phyloP scores from a whole-genome alignment of 1,140 invertebrate genomes.

The Leptestheria dahalacensis region DNA sequence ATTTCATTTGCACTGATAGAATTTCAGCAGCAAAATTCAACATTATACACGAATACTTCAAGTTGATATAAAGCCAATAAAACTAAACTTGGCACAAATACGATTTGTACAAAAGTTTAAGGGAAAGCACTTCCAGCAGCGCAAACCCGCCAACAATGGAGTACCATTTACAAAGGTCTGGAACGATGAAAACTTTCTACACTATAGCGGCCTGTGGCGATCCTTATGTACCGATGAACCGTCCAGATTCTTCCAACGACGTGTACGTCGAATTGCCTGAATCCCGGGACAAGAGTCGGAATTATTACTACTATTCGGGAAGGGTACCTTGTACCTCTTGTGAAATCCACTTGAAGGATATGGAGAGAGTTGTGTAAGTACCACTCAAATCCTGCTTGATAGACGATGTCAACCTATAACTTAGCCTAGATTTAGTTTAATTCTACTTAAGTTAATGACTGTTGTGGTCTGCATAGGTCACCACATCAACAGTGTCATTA shows the following conservation, averaged over 20 bases:
- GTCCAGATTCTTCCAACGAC: not conserved
- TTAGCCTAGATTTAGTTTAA: no score
- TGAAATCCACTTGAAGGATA: not conserved
- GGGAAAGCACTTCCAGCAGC: not conserved
- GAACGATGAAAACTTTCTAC: not conserved
- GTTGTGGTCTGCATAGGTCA: not conserved
- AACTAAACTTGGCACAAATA: no score
- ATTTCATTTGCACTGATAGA: no score
- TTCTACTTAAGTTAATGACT: no score
- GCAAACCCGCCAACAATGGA: not conserved
- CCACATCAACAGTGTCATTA: not conserved
- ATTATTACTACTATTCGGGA: not conserved
- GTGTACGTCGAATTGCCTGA: not conserved
- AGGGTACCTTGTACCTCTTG: not conserved
- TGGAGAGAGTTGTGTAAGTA: not conserved
- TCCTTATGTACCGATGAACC: not conserved
- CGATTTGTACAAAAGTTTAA: no score
- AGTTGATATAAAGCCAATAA: no score
- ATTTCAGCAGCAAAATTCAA: no score
- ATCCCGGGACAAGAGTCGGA: not conserved
- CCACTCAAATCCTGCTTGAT: not conserved
- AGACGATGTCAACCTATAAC: no score
- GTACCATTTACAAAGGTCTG: not conserved
- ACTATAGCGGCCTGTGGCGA: not conserved
- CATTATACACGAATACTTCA: no score